Percentiles rank a stretch among this genome's conserved stretches.
Conservation (phyloP, 2,797 vertebrate genomes). For the Arnoldichthys spilopterus region DNA sequence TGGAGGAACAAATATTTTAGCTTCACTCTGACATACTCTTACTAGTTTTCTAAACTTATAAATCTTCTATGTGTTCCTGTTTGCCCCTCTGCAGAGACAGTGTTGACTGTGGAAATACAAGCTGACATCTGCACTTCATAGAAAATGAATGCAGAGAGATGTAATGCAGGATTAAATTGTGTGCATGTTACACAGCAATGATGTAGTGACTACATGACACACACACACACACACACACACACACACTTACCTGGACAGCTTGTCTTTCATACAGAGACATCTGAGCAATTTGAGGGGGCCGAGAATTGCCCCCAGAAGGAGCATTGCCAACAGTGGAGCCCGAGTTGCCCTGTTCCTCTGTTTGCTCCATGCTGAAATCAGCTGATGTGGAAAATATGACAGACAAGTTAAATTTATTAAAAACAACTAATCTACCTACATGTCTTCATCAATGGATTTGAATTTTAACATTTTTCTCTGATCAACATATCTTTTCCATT, state of each 20-base stretch:
- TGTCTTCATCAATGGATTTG: not conserved
- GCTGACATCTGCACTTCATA: not conserved
- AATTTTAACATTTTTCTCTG: too few relatives aligned
- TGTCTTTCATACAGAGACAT: constrained; percentile 98
- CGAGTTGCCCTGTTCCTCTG: constrained; percentile 91
- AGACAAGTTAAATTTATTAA: not conserved
- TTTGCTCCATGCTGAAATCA: constrained; percentile 86
- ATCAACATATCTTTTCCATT: too few relatives aligned
- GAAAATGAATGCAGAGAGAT: not conserved
- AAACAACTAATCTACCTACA: not conserved
- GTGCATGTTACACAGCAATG: not conserved
- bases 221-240: constrained; percentile 55
- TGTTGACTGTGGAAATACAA: not conserved
- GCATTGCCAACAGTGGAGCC: constrained; percentile 84
- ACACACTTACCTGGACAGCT: constrained; percentile 89
- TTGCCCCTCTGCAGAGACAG: too few relatives aligned
- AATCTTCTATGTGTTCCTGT: too few relatives aligned
- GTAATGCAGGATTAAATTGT: not conserved
- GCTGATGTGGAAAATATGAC: not conserved
- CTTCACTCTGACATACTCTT: too few relatives aligned
- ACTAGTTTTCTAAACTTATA: not conserved
- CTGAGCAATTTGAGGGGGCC: constrained; percentile 90
- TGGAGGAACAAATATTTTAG: not conserved
- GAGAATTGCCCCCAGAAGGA: constrained; percentile 86
- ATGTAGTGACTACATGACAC: not conserved